Conservation (phyloP, 1,140 invertebrate species). For the Nephila pilipes region DNA sequence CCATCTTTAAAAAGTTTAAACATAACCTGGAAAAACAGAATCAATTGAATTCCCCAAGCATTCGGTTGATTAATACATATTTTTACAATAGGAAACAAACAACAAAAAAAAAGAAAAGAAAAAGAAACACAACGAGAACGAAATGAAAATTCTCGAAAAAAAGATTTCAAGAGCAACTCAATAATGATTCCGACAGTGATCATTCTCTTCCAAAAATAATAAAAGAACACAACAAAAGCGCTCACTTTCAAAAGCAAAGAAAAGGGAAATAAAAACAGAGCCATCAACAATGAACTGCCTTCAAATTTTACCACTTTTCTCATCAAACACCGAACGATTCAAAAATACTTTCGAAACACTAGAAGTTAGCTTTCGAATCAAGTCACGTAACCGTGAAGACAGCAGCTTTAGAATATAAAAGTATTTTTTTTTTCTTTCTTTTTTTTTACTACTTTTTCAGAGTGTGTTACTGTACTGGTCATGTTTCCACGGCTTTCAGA, state of each 20-base stretch:
- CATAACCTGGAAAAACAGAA: too few species aligned
- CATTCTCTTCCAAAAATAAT: not conserved
- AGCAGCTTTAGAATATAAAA: not conserved
- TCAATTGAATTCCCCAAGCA: too few species aligned
- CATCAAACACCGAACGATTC: conserved; percentile 26
- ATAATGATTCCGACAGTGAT: not conserved
- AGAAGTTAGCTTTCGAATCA: not conserved
- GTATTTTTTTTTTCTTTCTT: not conserved
- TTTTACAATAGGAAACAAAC: not conserved
- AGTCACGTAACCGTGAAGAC: conserved; percentile 42
- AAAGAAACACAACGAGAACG: not conserved
- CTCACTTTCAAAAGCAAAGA: not conserved
- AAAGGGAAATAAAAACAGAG: not conserved
- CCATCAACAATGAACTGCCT: not conserved
- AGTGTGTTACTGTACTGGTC: not conserved
- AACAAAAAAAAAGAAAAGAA: not conserved
- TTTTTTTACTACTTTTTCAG: not conserved
- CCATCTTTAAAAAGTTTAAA: too few species aligned
- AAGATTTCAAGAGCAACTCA: not conserved
- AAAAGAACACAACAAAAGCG: not conserved
- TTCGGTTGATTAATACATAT: not conserved
- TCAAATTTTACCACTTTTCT: conserved; percentile 43
- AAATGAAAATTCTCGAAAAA: not conserved
- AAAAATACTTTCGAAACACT: conserved; percentile 20
- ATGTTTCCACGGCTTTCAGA: not conserved